Evolutionary conservation across 2,113 vertebrate genomes (phyloP).

Genomic region (Channa maculata): DNA sequence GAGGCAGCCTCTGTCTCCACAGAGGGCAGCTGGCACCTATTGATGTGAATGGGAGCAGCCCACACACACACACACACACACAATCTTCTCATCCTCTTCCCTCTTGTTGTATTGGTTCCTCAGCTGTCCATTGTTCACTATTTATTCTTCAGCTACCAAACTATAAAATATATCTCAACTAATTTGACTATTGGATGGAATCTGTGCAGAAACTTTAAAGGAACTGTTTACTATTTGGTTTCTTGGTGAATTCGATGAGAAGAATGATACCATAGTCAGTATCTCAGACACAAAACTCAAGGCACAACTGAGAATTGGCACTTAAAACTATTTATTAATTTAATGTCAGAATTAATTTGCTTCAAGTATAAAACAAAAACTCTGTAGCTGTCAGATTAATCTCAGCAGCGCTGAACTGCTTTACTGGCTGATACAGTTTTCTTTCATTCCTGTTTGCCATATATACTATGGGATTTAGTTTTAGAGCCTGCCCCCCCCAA

Average conservation of each 20-base stretch:
- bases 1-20: conserved; percentile 45
- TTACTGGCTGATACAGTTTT: conserved; percentile 5
- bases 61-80: conserved; percentile 33
- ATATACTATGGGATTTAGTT: background rate
- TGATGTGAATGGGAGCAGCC: conserved; percentile 53
- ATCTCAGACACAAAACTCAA: no score
- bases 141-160: background rate
- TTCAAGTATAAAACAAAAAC: no score
- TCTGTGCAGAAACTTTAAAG: background rate
- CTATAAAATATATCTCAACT: background rate
- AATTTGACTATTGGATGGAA: background rate
- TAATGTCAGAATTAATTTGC: no score
- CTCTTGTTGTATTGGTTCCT: conserved; percentile 2
- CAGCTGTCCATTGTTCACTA: conserved; percentile 35
- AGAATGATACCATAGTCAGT: no score
- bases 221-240: no score
- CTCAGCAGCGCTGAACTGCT: conserved; percentile 18
- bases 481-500: background rate
- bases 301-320: no score
- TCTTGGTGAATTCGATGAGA: no score
- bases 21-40: conserved; percentile 71
- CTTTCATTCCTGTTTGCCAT: conserved; percentile 1
- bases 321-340: no score
- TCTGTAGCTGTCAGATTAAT: background rate
- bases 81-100: conserved; percentile 6